Percentiles rank a stretch among this genome's conserved stretches.
phyloP scores from a whole-genome alignment of 2,888 invertebrate species.

The Apotomis betuletana region DNA sequence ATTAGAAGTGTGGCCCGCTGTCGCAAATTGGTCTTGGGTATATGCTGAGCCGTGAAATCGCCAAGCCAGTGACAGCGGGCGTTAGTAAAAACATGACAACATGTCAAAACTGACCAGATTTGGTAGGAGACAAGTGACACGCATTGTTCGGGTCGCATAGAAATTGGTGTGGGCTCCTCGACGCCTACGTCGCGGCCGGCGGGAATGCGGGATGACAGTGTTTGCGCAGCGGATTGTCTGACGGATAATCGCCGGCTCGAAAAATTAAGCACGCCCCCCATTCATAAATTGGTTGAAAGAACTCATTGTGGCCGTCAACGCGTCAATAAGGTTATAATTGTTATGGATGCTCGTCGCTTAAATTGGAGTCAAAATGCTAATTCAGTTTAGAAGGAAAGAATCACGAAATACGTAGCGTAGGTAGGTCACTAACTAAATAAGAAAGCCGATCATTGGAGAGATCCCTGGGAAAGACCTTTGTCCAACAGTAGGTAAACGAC shows the following conservation, averaged over 20 bases:
- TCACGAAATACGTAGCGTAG: background rate
- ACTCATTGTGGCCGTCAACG: constrained; percentile 46
- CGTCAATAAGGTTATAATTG: constrained; percentile 48
- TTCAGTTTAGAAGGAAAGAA: background rate
- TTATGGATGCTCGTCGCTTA: constrained; percentile 4
- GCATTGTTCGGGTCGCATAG: constrained; percentile 71
- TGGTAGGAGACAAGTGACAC: constrained; percentile 78
- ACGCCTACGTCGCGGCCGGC: constrained; percentile 67
- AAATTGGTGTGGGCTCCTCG: constrained; percentile 78
- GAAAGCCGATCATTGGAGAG: no score
- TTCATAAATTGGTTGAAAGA: constrained; percentile 58
- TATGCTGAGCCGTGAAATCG: constrained; percentile 67
- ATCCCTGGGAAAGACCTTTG: no score
- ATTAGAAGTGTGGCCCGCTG: constrained; percentile 78
- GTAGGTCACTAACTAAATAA: background rate
- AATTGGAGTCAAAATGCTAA: constrained; percentile 46
- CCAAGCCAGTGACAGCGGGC: constrained; percentile 71
- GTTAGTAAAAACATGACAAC: constrained; percentile 82
- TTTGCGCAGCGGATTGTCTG: constrained; percentile 74
- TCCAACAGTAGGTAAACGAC: no score
- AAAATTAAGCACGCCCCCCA: constrained; percentile 72
- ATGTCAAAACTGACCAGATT: constrained; percentile 82
- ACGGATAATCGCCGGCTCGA: constrained; percentile 67
- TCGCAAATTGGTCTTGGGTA: constrained; percentile 71
- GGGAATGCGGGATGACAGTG: constrained; percentile 65